Evolutionary conservation across 2,113 vertebrate genomes (phyloP), one percentile per base, ranked within the genome.

Genomic region (Anoura caudifer): DNA sequence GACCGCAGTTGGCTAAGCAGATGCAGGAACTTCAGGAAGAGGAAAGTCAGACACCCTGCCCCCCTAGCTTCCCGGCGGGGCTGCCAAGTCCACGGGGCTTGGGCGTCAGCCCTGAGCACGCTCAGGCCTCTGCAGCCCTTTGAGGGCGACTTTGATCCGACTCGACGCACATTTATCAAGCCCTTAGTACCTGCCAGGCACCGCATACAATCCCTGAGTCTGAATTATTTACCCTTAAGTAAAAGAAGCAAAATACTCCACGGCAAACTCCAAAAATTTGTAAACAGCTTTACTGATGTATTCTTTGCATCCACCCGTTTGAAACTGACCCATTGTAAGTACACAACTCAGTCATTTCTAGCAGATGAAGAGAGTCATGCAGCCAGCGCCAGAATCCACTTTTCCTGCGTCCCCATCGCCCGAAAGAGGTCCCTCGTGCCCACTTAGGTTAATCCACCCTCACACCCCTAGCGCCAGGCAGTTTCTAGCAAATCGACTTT

Each of bases 1-100:
- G 85, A 90, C 89, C 63, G 43, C 92, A 91, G 94, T 94, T 96
- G 95, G 91, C 77, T 70, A 38, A 93, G 88, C 91, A 95, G 95
- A 95, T 93, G 88, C 38, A 96, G 77, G 81, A 95, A 86, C 82
- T 95, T 90, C 56, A 16, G 88, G 88, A 94, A 92, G 76, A 90
- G 52, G 80, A 45, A 82, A 91, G 45, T 70, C 50, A 81, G 79
- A 4, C 77, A 17, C n/a, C n/a, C 67, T 33, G 17, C 19, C 38
- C 22, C 26, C n/a, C 16, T 16, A 33, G 6, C 8, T 91, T 47
- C 83, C 43, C 50, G 33, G 2, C 14, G 26, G 17, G 59, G 45
- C 67, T 41, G 19, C 82, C 5, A 4, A 22, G 59, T 36, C 56
- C 81, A 52, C 28, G 26, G 33, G 36, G 45, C 86, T 52, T 1